Base-by-base conservation (phyloP, 2,797 vertebrate species). In the Natrix natrix region DNA sequence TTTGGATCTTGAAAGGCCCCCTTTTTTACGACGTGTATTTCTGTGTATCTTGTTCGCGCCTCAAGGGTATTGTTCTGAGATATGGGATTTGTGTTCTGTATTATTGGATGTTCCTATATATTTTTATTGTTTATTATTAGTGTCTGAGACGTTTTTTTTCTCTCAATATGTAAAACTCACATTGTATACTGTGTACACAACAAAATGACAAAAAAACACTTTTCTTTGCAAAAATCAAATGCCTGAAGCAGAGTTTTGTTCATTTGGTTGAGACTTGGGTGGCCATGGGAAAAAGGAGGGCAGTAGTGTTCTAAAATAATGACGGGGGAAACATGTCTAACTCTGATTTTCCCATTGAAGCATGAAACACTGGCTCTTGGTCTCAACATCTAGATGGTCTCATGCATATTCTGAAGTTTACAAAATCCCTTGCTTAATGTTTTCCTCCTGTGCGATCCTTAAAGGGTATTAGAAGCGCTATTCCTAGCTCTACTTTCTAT, bases 151-250 rank as follows among this genome's bases (percentile, higher is more conserved):
- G 89, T 91, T 89, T 92, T 95, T 43, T 94, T 95, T 95, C 95
- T 94, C 94, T 94, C 95, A 95, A 96, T 97, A 97, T 97, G 96
- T 97, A 97, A 96, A 96, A 97, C 97, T 97, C 97, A 97, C 97
- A 97, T 97, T 97, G 97, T 98, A 98, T 97, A 97, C 97, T 97
- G 97, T 98, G 97, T 98, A 97, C 97, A 97, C 97, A 97, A 96
- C 95, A 96, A 96, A 97, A 96, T 93, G 95, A 96, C 96, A 94
- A 96, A 96, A 96, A 96, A 97, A 97, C 97, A 96, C 96, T 96
- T 97, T 94, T 96, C 96, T 95, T 74, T 57, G 94, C 95, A 83
- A 93, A 93, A 93, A 93, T 91, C 90, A 93, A 91, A 91, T 16
- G 93, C 93, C 87, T 93, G 90, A 83, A n/a, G 87, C 90, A 89